Conservation (phyloP, 2,797 vertebrate genomes). For the Liasis olivaceus region DNA sequence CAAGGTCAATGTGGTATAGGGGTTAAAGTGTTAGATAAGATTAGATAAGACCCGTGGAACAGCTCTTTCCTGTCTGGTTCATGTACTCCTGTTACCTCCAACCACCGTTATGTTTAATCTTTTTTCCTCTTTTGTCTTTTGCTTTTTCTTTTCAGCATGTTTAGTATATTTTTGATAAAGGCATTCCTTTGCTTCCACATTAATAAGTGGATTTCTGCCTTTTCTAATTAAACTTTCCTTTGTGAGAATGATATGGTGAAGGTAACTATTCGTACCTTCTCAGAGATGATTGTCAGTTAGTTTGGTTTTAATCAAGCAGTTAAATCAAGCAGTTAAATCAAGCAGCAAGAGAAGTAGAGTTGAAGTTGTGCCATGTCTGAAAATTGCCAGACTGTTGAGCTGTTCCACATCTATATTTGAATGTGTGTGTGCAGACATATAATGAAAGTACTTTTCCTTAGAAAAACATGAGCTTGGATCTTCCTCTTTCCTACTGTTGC, state of each 20-base stretch:
- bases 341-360: not conserved
- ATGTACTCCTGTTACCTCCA: not conserved
- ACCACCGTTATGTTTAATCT: not conserved
- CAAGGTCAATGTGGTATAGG: not conserved
- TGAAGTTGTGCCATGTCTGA: not conserved
- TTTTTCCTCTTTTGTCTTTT: not conserved
- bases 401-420: not conserved
- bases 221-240: not conserved
- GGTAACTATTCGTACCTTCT: not conserved
- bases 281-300: not conserved
- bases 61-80: not conserved
- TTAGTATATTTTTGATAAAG: not conserved
- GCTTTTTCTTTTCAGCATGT: not conserved
- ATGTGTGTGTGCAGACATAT: not conserved
- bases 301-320: not conserved
- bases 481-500: not conserved
- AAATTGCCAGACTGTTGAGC: not conserved
- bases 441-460: not conserved
- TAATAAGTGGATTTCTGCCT: not conserved
- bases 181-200: not conserved
- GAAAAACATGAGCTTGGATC: not conserved
- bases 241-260: not conserved
- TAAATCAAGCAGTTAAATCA: no score
- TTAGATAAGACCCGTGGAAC: not conserved
- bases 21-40: not conserved